Evolutionary conservation across 2,797 vertebrate genomes (phyloP).

Genomic region (Coreius guichenoti): DNA sequence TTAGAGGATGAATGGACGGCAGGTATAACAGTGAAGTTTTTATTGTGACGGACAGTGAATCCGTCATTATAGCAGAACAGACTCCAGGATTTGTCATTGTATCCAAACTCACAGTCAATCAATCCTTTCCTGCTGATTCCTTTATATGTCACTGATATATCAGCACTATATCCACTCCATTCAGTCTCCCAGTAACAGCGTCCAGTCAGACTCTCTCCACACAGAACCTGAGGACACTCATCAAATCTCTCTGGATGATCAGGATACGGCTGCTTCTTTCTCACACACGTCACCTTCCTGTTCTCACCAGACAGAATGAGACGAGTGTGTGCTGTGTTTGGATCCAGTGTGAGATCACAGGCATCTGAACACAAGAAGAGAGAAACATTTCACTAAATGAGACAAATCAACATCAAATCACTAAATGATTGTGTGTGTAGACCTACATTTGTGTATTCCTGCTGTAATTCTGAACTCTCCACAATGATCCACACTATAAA

Average conservation of each 20-base stretch:
- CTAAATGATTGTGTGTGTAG: neutral
- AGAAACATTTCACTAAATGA: neutral
- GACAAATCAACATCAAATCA: neutral
- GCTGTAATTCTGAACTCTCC: neutral
- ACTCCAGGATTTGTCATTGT: neutral
- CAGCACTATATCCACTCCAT: rapidly evolving
- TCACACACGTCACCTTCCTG: neutral
- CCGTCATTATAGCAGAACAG: rapidly evolving
- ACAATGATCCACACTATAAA: neutral
- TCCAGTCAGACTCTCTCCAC: neutral
- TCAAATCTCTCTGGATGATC: neutral
- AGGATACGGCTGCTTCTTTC: neutral
- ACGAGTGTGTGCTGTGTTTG: neutral
- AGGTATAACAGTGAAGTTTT: rapidly evolving
- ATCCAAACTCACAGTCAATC: neutral
- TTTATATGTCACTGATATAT: neutral
- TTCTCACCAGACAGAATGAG: neutral
- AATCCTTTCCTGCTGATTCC: neutral
- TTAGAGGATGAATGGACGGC: neutral
- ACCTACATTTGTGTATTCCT: neutral
- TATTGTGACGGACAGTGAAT: neutral
- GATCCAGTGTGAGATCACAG: conserved; percentile 9
- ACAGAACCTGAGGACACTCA: neutral
- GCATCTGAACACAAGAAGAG: neutral
- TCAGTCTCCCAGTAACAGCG: neutral